Conservation (phyloP, 92 coral and sea anemone species). For the Parazoanthus darwini region DNA sequence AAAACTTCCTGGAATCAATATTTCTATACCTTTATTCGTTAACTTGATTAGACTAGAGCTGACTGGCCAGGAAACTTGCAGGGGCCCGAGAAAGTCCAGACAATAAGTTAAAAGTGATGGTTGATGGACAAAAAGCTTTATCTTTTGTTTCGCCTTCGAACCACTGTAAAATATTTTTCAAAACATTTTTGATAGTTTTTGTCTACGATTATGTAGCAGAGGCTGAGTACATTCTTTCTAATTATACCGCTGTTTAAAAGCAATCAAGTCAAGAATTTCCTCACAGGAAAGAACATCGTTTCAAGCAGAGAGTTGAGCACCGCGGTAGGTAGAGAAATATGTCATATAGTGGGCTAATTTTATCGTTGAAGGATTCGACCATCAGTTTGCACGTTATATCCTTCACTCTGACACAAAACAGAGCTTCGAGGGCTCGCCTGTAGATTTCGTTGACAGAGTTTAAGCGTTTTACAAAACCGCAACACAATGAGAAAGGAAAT, state of each 20-base stretch:
- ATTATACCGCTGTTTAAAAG: background rate
- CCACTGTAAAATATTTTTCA: background rate
- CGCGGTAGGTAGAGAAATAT: slow-evolving; percentile 40
- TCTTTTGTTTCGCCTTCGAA: slow-evolving; percentile 15
- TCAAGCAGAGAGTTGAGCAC: slow-evolving; percentile 23
- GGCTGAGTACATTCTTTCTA: background rate
- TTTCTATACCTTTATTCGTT: slow-evolving; percentile 14
- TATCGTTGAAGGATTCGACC: slow-evolving; percentile 3
- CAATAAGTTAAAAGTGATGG: slow-evolving; percentile 18
- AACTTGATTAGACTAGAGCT: slow-evolving; percentile 45
- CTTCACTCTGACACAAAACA: slow-evolving; percentile 25
- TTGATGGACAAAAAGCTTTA: slow-evolving; percentile 6
- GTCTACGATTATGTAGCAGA: background rate
- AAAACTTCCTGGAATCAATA: slow-evolving; percentile 43
- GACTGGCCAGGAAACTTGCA: slow-evolving; percentile 46
- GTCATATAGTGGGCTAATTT: slow-evolving; percentile 22
- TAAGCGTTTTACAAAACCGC: slow-evolving; percentile 43
- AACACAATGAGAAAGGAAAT: slow-evolving; percentile 37
- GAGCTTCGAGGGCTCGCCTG: background rate
- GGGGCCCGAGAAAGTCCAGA: slow-evolving; percentile 41
- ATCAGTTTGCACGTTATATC: background rate
- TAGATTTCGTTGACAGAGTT: slow-evolving; percentile 45
- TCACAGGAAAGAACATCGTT: background rate
- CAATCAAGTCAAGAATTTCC: slow-evolving; percentile 13
- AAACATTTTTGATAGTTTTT: background rate